Evolutionary conservation across 2,888 invertebrate genomes (phyloP).

Genomic region (Heliconius aoede): DNA sequence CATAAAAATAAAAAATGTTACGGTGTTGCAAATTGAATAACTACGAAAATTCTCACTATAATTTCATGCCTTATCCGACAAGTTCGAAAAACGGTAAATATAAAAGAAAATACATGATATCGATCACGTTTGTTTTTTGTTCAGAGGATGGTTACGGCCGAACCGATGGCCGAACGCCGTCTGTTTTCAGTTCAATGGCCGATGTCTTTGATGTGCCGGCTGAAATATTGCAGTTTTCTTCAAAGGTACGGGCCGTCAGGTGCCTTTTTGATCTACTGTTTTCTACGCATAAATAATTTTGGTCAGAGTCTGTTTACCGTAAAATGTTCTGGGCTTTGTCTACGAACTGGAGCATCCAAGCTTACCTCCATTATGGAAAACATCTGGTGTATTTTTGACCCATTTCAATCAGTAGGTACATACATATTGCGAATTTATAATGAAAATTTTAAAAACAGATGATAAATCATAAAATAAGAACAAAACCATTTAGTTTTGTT

Average conservation of each 20-base stretch:
- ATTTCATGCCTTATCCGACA: neutral
- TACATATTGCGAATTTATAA: neutral
- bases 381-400: constrained; percentile 32
- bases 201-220: constrained; percentile 71
- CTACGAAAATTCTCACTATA: neutral
- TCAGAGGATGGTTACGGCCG: constrained; percentile 40
- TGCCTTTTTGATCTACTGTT: constrained; percentile 63
- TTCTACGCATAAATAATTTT: constrained; percentile 47
- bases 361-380: constrained; percentile 35
- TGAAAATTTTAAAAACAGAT: neutral
- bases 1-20: no score
- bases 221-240: constrained; percentile 69
- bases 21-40: neutral
- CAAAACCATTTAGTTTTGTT: neutral
- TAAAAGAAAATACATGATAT: neutral
- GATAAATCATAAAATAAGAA: neutral
- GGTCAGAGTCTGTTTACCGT: constrained; percentile 44
- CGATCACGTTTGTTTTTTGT: neutral
- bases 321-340: constrained; percentile 35
- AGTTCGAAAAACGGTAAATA: neutral
- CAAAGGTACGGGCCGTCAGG: constrained; percentile 58
- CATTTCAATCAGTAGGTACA: neutral
- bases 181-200: constrained; percentile 70
- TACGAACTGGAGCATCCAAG: constrained; percentile 30
- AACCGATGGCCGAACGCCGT: constrained; percentile 51